Evolutionary conservation across 2,797 vertebrate species (phyloP).

Genomic region (Enteromius paludinosus): DNA sequence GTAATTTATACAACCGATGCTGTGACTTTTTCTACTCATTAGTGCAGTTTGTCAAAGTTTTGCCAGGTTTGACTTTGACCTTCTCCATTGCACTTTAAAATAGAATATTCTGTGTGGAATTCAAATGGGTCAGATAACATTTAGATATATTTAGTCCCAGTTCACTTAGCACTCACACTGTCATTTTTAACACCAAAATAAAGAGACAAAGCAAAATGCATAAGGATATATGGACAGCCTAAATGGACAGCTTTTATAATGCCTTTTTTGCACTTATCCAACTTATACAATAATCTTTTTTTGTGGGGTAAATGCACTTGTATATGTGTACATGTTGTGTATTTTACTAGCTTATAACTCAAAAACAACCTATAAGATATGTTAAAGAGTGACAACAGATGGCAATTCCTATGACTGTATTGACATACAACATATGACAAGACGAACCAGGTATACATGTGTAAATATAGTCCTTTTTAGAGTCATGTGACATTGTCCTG

Average conservation of each 20-base stretch:
- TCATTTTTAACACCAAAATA: not conserved
- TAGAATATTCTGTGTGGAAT: too few species aligned
- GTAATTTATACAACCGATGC: not conserved
- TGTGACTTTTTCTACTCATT: not conserved
- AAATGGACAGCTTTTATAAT: not conserved
- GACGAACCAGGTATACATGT: not conserved
- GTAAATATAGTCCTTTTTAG: not conserved
- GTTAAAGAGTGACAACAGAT: not conserved
- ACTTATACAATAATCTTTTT: not conserved
- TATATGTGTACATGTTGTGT: not conserved
- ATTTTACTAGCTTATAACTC: not conserved
- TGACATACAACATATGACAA: not conserved
- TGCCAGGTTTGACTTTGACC: too few species aligned
- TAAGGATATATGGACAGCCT: not conserved
- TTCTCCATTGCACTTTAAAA: too few species aligned
- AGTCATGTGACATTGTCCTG: not conserved
- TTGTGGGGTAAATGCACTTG: not conserved
- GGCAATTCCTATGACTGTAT: rapidly evolving
- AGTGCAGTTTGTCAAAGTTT: too few species aligned
- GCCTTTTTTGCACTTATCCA: not conserved
- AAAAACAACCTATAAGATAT: not conserved
- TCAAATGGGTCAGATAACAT: too few species aligned
- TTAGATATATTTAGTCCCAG: not conserved
- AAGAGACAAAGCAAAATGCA: too few species aligned
- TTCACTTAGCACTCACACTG: not conserved